These are phyloP conservation scores for Prenolepis imparis DNA, from an alignment of 2,888 invertebrate genomes.

Conservation along the genomic window DNA sequence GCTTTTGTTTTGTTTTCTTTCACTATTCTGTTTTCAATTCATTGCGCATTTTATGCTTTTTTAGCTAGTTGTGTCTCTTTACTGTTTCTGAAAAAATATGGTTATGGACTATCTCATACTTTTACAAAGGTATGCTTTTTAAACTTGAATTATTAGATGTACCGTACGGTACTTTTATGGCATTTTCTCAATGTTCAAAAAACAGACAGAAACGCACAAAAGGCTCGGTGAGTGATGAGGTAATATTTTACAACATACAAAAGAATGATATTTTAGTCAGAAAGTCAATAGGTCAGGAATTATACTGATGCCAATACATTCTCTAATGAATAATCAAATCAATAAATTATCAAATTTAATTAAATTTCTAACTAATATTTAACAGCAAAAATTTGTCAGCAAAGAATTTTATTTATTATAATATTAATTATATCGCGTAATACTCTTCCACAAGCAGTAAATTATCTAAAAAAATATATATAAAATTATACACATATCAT, in stretches of 20 bases:
- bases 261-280: not conserved
- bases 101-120: conserved; percentile 66
- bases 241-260: not conserved
- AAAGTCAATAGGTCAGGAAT: not conserved
- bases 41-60: not conserved
- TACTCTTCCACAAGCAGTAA: not conserved
- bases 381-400: not conserved
- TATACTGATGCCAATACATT: not conserved
- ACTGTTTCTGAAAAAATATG: conserved; percentile 52
- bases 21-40: conserved; percentile 40
- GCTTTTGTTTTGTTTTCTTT: conserved; percentile 21
- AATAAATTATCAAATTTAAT: not conserved
- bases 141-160: conserved; percentile 62
- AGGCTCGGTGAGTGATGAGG: conserved; percentile 41
- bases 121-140: conserved; percentile 75
- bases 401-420: not conserved
- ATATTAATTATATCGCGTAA: not conserved
- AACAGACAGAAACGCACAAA: conserved; percentile 51
- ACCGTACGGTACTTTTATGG: conserved; percentile 75
- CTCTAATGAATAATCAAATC: not conserved
- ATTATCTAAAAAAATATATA: not conserved
- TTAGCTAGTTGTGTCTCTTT: conserved; percentile 17
- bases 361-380: not conserved
- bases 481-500: not conserved
- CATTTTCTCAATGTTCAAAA: conserved; percentile 34